These are phyloP conservation scores for Furcula furcula DNA, from an alignment of 2,888 invertebrate species.

Conservation along the genomic window DNA sequence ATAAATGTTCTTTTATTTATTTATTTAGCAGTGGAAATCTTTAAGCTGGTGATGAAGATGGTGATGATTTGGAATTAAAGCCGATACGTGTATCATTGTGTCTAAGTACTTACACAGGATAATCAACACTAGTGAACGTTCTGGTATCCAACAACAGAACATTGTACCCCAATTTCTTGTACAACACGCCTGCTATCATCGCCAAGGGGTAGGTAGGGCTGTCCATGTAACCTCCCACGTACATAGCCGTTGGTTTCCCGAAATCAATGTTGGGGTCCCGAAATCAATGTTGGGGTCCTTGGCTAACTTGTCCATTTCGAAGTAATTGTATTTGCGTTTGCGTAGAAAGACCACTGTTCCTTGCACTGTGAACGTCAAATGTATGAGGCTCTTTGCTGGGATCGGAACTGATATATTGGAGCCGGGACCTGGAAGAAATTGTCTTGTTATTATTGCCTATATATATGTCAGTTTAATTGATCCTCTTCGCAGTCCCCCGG, in stretches of 20 bases:
- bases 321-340: conserved; percentile 49
- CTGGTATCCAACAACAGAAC: conserved; percentile 48
- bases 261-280: conserved; percentile 47
- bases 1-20: too few relatives aligned
- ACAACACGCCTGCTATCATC: conserved; percentile 27
- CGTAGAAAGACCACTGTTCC: conserved; percentile 22
- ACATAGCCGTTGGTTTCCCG: conserved; percentile 49
- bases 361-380: conserved; percentile 41
- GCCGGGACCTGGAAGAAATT: conserved; percentile 53
- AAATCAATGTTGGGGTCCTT: conserved; percentile 42
- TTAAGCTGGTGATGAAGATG: too few relatives aligned
- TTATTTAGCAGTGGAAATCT: too few relatives aligned
- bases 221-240: conserved; percentile 56
- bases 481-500: too few relatives aligned
- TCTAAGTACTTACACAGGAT: conserved; percentile 51
- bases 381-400: conserved; percentile 42
- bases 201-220: conserved; percentile 42
- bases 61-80: too few relatives aligned
- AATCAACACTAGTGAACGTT: conserved; percentile 48
- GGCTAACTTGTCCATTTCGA: conserved; percentile 41
- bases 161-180: conserved; percentile 51
- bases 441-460: too few relatives aligned
- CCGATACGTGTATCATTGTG: too few relatives aligned
- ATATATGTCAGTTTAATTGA: too few relatives aligned
- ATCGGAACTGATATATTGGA: conserved; percentile 43